Evolutionary conservation across 2,113 vertebrate genomes (phyloP).

Genomic region (Malurus elegans): DNA sequence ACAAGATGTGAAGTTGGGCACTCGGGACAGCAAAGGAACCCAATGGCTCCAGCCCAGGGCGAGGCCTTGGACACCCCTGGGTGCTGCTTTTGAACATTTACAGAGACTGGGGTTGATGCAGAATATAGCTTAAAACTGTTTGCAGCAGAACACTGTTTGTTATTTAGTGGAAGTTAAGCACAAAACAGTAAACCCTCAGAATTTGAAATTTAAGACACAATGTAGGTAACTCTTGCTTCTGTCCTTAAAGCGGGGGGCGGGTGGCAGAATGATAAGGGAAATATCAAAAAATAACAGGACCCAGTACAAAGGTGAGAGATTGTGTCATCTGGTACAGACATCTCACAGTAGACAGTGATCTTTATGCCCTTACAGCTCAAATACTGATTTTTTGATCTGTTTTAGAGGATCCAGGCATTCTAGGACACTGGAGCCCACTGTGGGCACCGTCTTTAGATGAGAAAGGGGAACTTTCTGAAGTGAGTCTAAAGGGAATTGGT

Average conservation of each 20-base stretch:
- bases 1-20: rapidly evolving
- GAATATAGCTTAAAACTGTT: neutral
- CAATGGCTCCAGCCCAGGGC: neutral
- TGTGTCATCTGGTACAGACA: neutral
- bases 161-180: neutral
- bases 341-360: neutral
- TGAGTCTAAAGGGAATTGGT: neutral
- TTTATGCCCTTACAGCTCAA: neutral
- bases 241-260: rapidly evolving
- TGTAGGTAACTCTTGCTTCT: neutral
- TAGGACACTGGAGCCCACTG: neutral
- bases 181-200: neutral
- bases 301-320: neutral
- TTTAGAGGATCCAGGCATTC: neutral
- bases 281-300: neutral
- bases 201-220: rapidly evolving
- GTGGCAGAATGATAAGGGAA: neutral
- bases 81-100: neutral
- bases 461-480: neutral
- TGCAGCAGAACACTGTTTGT: neutral
- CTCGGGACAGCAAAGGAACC: neutral
- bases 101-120: neutral
- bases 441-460: neutral
- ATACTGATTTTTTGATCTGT: neutral
- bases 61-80: neutral